These are phyloP conservation scores for Apodemus speciosus DNA, from an alignment of 2,113 vertebrate genomes.

Conservation along the genomic window DNA sequence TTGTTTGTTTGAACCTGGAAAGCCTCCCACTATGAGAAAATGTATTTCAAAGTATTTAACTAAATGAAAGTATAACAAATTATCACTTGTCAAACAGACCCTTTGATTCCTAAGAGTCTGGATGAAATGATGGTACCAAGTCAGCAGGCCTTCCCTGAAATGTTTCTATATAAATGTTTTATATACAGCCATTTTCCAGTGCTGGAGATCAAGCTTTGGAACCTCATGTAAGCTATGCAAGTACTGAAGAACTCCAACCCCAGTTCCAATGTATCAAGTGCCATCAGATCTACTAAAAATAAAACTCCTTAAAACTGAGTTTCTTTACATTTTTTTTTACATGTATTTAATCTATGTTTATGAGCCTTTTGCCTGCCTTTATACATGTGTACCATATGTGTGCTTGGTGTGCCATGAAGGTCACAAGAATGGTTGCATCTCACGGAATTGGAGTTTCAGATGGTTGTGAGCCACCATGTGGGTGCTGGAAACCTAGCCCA, in stretches of 20 bases:
- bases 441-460: neutral
- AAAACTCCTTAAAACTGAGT: neutral
- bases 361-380: neutral
- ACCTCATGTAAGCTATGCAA: neutral
- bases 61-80: neutral
- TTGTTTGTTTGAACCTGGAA: neutral
- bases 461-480: neutral
- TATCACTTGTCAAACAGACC: neutral
- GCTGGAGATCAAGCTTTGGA: neutral
- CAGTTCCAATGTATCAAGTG: neutral
- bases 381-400: neutral
- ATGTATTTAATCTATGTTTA: neutral
- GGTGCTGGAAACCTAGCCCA: neutral
- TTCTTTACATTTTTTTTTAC: neutral
- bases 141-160: neutral
- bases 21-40: neutral
- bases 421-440: neutral
- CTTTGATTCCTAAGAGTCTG: conserved; percentile 13
- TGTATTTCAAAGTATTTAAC: conserved; percentile 28
- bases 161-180: conserved; percentile 28
- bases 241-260: neutral
- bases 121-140: neutral
- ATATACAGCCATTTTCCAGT: neutral
- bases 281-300: conserved; percentile 28
- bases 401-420: neutral